These are phyloP conservation scores for Cyanoliseus patagonus DNA, from an alignment of 2,113 vertebrate species.

Conservation along the genomic window DNA sequence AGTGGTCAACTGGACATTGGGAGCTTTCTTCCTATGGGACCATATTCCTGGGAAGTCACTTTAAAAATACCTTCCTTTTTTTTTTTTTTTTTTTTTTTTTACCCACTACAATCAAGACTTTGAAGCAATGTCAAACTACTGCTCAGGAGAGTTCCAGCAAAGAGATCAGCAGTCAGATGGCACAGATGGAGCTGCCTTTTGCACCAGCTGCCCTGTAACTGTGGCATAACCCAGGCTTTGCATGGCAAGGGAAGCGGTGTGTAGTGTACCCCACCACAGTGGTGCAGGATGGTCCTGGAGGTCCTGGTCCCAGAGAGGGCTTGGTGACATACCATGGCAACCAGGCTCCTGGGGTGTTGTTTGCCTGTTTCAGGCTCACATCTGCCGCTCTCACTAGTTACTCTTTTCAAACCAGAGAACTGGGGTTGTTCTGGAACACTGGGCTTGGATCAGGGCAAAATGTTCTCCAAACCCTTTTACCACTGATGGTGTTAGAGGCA, in stretches of 20 bases:
- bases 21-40: not conserved
- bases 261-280: accelerated
- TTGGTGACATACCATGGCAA: accelerated
- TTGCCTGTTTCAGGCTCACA: not conserved
- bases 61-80: not conserved
- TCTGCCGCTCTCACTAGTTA: not conserved
- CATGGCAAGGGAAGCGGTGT: accelerated
- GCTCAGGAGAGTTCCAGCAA: not conserved
- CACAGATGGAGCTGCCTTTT: not conserved
- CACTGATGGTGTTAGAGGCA: not conserved
- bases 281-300: not conserved
- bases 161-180: not conserved
- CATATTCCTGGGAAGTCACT: not conserved
- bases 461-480: not conserved
- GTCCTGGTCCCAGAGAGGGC: not conserved
- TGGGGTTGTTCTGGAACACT: not conserved
- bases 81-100: not conserved
- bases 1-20: accelerated
- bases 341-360: not conserved
- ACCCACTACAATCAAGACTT: not conserved
- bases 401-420: not conserved
- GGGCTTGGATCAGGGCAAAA: not conserved
- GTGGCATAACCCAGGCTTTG: not conserved
- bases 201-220: not conserved
- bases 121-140: not conserved